Base-by-base conservation (phyloP, 2,113 vertebrate species). In the Camarhynchus parvulus region DNA sequence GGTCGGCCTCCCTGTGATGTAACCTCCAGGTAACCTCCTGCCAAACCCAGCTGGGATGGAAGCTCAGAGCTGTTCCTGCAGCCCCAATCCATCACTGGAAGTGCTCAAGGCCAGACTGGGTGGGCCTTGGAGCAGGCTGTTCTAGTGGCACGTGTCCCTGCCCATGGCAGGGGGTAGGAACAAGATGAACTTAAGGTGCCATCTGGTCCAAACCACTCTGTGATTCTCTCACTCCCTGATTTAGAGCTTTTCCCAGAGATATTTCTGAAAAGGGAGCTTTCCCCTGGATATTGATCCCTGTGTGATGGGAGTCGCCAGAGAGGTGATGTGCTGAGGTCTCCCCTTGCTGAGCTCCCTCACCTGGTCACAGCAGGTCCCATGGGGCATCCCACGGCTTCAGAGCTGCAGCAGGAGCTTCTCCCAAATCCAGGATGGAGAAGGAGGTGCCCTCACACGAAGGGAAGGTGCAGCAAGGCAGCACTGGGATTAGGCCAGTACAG, bases 401-500 rank as follows among this genome's bases (percentile, higher is more conserved):
- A 74, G 50, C 61, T 89, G 50, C n/a, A 66, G 61, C 66, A 56
- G 53, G 67, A 61, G 7, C 16, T 75, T 84, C 27, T 91, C 9
- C 68, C 28, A 22, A 76, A 49, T 41, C 68, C 39, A 31, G 67
- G 73, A 1, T 69, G 59, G 55, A 73, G 50, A 64, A 73, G 37
- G 42, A 35, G 64, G 5, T 73, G 31, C 58, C 7, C 1, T 80
- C 53, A 49, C 27, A 10, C 0, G 0, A 70, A 52, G 27, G 24
- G 53, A 73, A 63, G 49, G 7, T 47, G 41, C 27, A 68, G 52
- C 2, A 1, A 25, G 39, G 61, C 19, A 63, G 33, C 16, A 4
- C 16, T 27, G 23, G 21, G n/a, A 22, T 47, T 78, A 74, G 53
- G 68, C 62, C 37, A 14, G 35, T 42, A 17, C 5, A 87, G 86